These are phyloP conservation scores for Listrodromus nycthemerus DNA, from an alignment of 2,888 invertebrate species.

Conservation along the genomic window DNA sequence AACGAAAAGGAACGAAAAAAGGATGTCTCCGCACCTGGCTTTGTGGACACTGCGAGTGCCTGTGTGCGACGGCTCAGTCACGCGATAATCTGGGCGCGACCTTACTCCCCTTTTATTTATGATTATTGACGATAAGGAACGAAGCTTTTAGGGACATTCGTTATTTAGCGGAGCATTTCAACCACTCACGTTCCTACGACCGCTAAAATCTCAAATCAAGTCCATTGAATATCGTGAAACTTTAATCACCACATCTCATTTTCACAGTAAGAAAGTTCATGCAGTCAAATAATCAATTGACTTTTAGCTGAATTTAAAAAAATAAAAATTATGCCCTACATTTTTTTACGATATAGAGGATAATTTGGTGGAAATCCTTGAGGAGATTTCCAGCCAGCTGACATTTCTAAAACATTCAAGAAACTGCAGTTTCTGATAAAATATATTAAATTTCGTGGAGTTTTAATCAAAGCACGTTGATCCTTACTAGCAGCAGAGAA, in stretches of 20 bases:
- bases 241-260: not conserved
- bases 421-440: not conserved
- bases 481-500: no score
- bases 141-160: conserved; percentile 16
- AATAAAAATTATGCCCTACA: not conserved
- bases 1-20: not conserved
- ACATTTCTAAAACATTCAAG: conserved; percentile 2
- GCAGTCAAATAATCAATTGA: not conserved
- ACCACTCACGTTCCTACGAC: not conserved
- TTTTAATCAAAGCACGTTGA: no score
- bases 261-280: not conserved
- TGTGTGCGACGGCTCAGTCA: conserved; percentile 44
- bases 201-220: not conserved
- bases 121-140: conserved; percentile 51
- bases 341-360: not conserved
- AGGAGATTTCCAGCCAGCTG: conserved; percentile 14
- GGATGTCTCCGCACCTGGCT: conserved; percentile 3
- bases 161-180: conserved; percentile 26
- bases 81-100: conserved; percentile 65
- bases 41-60: not conserved
- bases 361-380: not conserved
- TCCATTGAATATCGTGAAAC: not conserved
- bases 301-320: not conserved
- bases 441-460: no score
- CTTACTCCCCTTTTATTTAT: conserved; percentile 49